A percentile compares a stretch with the other conserved stretches of the same genome.
Evolutionary conservation across 2,888 invertebrate species (phyloP).

Genomic region (Amiota mariae): DNA sequence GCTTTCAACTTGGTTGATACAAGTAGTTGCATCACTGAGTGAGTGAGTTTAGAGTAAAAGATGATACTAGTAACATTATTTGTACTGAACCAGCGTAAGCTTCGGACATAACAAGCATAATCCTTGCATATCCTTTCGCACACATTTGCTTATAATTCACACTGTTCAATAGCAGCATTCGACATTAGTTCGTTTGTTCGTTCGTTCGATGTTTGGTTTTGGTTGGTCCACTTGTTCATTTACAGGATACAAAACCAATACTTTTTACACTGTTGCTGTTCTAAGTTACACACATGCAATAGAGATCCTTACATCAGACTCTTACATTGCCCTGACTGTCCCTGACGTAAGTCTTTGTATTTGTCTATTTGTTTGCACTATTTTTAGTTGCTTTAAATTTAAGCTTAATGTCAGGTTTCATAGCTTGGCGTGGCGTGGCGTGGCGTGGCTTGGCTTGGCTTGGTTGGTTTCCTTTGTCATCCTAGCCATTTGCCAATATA

Average conservation of each 20-base stretch:
- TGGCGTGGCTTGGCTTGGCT: no score
- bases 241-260: slow-evolving; percentile 22
- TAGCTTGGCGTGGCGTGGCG: slow-evolving; percentile 43
- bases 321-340: slow-evolving; percentile 26
- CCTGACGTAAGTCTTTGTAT: slow-evolving; percentile 55
- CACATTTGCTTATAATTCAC: slow-evolving; percentile 62
- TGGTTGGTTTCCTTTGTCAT: no score
- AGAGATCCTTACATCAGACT: no score
- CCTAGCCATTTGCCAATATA: background rate
- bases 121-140: slow-evolving; percentile 57
- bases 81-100: slow-evolving; percentile 40
- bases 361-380: slow-evolving; percentile 51
- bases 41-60: no score
- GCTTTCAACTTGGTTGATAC: slow-evolving; percentile 41
- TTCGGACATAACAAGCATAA: slow-evolving; percentile 60
- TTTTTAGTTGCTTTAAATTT: slow-evolving; percentile 66
- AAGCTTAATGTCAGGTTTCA: slow-evolving; percentile 59
- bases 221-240: slow-evolving; percentile 30
- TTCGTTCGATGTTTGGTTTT: background rate
- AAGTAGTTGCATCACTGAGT: no score
- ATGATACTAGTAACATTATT: background rate
- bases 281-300: slow-evolving; percentile 26
- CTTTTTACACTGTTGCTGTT: slow-evolving; percentile 45
- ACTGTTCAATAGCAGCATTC: slow-evolving; percentile 32
- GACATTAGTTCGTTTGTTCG: slow-evolving; percentile 7